Conservation (phyloP, 2,888 invertebrate genomes). For the Philhelius pedissequus region DNA sequence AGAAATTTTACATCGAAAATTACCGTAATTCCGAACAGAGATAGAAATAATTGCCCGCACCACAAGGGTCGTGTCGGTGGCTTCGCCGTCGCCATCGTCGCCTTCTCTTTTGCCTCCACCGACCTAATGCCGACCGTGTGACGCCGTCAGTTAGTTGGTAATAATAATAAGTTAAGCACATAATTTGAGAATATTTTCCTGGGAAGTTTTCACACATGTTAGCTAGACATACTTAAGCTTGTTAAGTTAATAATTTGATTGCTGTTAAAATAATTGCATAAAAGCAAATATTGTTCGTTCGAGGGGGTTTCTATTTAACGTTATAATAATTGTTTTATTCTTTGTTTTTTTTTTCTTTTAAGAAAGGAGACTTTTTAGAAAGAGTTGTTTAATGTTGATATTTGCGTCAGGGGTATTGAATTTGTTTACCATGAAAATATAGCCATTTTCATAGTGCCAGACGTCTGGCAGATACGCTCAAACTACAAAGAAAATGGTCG, state of each 20-base stretch:
- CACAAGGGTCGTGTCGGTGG: background rate
- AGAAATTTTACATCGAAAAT: constrained; percentile 66
- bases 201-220: constrained; percentile 60
- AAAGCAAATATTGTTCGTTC: background rate
- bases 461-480: too few species aligned
- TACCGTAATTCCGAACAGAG: constrained; percentile 52
- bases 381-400: too few species aligned
- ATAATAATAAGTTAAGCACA: constrained; percentile 8
- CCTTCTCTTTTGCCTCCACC: background rate
- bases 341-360: too few species aligned
- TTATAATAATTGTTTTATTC: too few species aligned
- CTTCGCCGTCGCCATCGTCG: background rate
- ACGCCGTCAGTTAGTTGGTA: background rate
- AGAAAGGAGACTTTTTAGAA: too few species aligned
- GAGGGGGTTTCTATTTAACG: background rate
- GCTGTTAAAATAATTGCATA: background rate
- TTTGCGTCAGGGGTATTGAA: too few species aligned
- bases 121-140: background rate
- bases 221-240: background rate
- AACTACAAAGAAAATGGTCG: too few species aligned
- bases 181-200: constrained; percentile 19
- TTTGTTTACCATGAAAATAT: too few species aligned
- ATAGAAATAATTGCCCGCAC: constrained; percentile 40
- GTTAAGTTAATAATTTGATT: constrained; percentile 48
- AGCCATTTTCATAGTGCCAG: too few species aligned